A percentile compares a stretch with the other conserved stretches of the same genome.
phyloP scores from a whole-genome alignment of 2,888 invertebrate genomes.

The Notodonta dromedarius region DNA sequence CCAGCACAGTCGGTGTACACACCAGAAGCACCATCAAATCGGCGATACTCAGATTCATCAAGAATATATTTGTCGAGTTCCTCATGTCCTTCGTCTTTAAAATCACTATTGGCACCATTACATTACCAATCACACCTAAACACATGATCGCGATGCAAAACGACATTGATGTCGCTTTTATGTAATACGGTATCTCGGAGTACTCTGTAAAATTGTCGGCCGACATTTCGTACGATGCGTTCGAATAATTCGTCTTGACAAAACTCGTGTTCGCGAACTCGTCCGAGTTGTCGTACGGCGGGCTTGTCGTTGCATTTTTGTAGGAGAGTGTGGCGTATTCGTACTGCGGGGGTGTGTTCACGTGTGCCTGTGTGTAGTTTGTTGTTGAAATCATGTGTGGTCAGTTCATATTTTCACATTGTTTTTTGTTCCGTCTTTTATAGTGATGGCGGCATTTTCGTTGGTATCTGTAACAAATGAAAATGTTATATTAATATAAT shows the following conservation, averaged over 20 bases:
- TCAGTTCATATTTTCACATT: slow-evolving; percentile 67
- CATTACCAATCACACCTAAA: slow-evolving; percentile 95
- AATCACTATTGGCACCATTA: slow-evolving; percentile 97
- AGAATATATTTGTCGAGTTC: slow-evolving; percentile 97
- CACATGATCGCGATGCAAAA: slow-evolving; percentile 95
- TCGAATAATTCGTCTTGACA: slow-evolving; percentile 48
- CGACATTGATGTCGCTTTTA: slow-evolving; percentile 94
- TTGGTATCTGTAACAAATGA: slow-evolving; percentile 50
- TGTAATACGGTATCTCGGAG: slow-evolving; percentile 91
- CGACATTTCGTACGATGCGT: slow-evolving; percentile 54
- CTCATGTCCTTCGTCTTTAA: slow-evolving; percentile 96
- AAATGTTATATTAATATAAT: background rate
- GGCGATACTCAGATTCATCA: slow-evolving; percentile 96
- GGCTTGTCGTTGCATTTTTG: slow-evolving; percentile 53
- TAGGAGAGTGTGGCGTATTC: slow-evolving; percentile 45
- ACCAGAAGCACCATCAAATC: slow-evolving; percentile 95
- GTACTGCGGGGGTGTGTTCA: slow-evolving; percentile 49
- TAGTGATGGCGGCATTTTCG: slow-evolving; percentile 30
- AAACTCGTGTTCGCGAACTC: slow-evolving; percentile 48
- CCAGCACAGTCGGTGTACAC: slow-evolving; percentile 96
- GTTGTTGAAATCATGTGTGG: slow-evolving; percentile 78
- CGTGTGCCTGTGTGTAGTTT: slow-evolving; percentile 66
- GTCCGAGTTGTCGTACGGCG: slow-evolving; percentile 32
- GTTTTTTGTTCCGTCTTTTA: slow-evolving; percentile 36
- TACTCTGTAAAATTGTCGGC: slow-evolving; percentile 70